Conservation (phyloP, 2,797 vertebrate genomes). For the Diglossa cyanea region DNA sequence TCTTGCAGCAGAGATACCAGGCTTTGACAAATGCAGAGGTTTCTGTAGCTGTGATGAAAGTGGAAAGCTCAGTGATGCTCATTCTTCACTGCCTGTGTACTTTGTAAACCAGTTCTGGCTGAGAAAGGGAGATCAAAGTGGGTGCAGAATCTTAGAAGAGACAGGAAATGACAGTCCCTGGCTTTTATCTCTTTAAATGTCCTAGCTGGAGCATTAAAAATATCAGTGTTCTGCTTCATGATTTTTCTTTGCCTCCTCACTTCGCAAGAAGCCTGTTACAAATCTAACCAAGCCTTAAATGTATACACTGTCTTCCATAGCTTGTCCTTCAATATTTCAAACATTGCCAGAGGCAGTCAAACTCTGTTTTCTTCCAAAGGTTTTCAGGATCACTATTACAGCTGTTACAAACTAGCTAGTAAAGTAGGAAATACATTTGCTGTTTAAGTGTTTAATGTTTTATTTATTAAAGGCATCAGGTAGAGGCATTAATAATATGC, state of each 20-base stretch:
- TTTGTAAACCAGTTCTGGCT: background rate
- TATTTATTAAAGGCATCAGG: background rate
- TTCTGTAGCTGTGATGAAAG: constrained; percentile 25
- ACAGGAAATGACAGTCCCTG: background rate
- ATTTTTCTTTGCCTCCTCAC: constrained; percentile 1
- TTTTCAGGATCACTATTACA: background rate
- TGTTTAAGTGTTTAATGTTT: background rate
- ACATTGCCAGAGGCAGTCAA: background rate
- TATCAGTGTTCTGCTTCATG: background rate
- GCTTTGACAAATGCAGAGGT: constrained; percentile 15
- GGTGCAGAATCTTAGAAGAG: background rate
- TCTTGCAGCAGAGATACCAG: constrained; percentile 8
- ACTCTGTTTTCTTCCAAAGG: background rate
- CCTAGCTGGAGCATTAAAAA: background rate
- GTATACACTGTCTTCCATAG: background rate
- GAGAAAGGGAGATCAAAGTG: background rate
- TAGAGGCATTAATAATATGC: background rate
- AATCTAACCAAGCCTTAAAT: background rate
- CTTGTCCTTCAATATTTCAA: background rate
- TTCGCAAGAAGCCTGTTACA: background rate
- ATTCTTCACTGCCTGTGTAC: background rate
- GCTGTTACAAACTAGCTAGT: background rate
- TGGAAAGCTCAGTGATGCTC: background rate
- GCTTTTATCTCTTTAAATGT: background rate
- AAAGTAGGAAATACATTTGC: background rate